Percentiles rank a stretch among this genome's conserved stretches.
These are phyloP conservation scores for Neria commutata DNA, from an alignment of 2,888 invertebrate species.

Conservation along the genomic window DNA sequence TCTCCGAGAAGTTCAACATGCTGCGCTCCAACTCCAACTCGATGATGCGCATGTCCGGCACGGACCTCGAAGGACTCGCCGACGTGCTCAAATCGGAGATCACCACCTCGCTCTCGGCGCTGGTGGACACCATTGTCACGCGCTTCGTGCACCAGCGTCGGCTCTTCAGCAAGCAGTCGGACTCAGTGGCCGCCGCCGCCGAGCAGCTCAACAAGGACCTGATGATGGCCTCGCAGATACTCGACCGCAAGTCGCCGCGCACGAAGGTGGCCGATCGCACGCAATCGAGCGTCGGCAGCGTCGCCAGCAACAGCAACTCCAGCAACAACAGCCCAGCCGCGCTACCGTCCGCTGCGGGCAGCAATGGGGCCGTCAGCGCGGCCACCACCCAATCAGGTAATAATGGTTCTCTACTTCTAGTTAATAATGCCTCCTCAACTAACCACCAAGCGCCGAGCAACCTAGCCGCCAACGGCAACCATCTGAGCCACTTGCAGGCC, in stretches of 20 bases:
- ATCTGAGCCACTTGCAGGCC: constrained; percentile 32
- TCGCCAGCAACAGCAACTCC: constrained; percentile 23
- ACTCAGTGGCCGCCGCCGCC: constrained; percentile 79
- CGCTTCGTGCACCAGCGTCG: constrained; percentile 83
- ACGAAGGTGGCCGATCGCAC: constrained; percentile 59
- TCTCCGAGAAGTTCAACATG: constrained; percentile 79
- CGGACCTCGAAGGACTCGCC: constrained; percentile 87
- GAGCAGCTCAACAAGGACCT: constrained; percentile 87
- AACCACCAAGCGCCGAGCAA: constrained; percentile 56
- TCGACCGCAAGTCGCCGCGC: constrained; percentile 84
- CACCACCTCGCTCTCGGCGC: constrained; percentile 78
- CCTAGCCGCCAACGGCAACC: constrained; percentile 34
- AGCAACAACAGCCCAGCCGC: constrained; percentile 28
- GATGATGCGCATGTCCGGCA: constrained; percentile 72
- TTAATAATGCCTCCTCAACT: constrained; percentile 55
- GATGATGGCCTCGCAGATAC: constrained; percentile 78
- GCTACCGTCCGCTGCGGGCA: constrained; percentile 24
- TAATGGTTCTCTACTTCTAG: constrained; percentile 59
- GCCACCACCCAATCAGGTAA: constrained; percentile 62
- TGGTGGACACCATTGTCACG: constrained; percentile 87
- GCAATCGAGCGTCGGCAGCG: constrained; percentile 25
- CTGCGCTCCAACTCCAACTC: constrained; percentile 74
- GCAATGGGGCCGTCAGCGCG: constrained; percentile 50
- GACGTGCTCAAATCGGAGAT: constrained; percentile 91
- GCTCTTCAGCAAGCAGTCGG: constrained; percentile 74